phyloP scores from a whole-genome alignment of 2,888 invertebrate species.

The Drosophila longiperda region DNA sequence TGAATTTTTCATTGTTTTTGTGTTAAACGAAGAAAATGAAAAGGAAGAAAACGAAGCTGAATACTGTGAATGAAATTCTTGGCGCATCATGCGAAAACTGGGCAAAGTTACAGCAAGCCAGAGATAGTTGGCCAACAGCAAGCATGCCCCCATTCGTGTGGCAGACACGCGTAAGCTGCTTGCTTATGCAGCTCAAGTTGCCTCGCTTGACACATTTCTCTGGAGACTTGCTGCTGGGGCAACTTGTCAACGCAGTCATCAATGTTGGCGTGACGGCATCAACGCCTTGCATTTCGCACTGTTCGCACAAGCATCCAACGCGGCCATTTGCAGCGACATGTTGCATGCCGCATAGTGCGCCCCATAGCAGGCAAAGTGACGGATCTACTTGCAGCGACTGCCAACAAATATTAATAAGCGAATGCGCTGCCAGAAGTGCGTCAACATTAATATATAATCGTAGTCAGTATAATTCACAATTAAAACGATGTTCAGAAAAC shows the following conservation, averaged over 20 bases:
- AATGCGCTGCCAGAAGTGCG: constrained; percentile 37
- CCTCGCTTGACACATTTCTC: constrained; percentile 77
- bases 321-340: constrained; percentile 28
- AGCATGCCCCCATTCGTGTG: constrained; percentile 13
- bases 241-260: constrained; percentile 78
- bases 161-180: constrained; percentile 60
- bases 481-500: neutral
- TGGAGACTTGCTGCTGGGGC: constrained; percentile 52
- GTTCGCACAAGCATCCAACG: constrained; percentile 51
- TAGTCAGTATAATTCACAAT: neutral
- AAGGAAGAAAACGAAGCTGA: neutral
- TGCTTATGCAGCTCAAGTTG: constrained; percentile 78
- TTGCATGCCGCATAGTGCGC: constrained; percentile 58
- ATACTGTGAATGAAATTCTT: constrained; percentile 26
- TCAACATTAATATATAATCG: neutral
- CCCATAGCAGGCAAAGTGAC: constrained; percentile 38
- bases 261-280: constrained; percentile 70
- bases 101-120: constrained; percentile 24
- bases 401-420: constrained; percentile 82
- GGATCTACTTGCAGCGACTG: constrained; percentile 38
- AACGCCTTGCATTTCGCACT: constrained; percentile 62
- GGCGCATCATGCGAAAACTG: constrained; percentile 41
- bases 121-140: constrained; percentile 27
- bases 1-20: constrained; percentile 60
- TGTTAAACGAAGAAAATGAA: neutral